Percentiles rank a stretch among this genome's conserved stretches.
phyloP scores from a whole-genome alignment of 2,888 invertebrate genomes.

The Dolichomitus sp. region DNA sequence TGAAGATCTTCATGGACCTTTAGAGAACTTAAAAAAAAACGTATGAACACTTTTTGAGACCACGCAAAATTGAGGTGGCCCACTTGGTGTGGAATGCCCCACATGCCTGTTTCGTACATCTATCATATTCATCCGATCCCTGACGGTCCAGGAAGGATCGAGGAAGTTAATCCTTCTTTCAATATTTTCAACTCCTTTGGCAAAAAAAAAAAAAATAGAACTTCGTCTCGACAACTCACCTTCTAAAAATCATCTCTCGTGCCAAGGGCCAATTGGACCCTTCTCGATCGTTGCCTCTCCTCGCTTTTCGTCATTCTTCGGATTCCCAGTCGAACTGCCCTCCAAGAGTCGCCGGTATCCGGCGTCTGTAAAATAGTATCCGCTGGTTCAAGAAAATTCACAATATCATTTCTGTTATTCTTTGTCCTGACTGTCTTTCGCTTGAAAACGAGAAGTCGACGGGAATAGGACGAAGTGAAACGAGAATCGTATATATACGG shows the following conservation, averaged over 20 bases:
- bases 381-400: conserved; percentile 15
- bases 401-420: conserved; percentile 18
- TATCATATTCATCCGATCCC: too few species aligned
- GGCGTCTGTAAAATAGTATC: conserved; percentile 57
- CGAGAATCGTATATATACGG: not conserved
- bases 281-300: conserved; percentile 76
- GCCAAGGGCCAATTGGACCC: conserved; percentile 82
- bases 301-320: conserved; percentile 80
- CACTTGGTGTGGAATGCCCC: too few species aligned
- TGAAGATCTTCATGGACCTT: too few species aligned
- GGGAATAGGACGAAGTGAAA: conserved; percentile 1
- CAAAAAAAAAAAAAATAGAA: not conserved
- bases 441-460: conserved; percentile 10
- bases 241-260: conserved; percentile 85
- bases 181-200: too few species aligned
- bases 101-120: too few species aligned
- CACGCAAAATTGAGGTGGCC: too few species aligned
- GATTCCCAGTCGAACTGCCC: conserved; percentile 64
- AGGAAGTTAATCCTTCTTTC: too few species aligned
- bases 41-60: too few species aligned
- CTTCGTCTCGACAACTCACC: conserved; percentile 72
- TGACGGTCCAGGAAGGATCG: too few species aligned
- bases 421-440: not conserved
- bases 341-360: conserved; percentile 49
- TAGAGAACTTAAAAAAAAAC: too few species aligned